A percentile compares a stretch with the other conserved stretches of the same genome.
These are phyloP conservation scores for Seriola aureovittata DNA, from an alignment of 2,113 vertebrate species.

Conservation along the genomic window DNA sequence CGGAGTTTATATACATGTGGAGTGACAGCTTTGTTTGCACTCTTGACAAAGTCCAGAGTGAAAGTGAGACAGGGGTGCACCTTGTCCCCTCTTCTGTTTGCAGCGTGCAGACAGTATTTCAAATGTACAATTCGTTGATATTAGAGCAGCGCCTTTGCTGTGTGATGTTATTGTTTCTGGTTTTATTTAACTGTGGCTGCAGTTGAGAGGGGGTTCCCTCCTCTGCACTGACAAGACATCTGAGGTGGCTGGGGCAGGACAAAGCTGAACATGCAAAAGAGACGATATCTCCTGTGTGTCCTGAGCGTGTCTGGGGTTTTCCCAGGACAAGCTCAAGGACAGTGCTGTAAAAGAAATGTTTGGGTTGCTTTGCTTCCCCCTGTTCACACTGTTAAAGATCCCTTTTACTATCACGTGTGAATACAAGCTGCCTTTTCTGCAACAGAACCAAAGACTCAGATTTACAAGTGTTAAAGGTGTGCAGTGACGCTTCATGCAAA, in stretches of 20 bases:
- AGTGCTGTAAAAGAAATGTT: neutral
- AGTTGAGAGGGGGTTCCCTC: no score
- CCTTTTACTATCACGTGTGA: neutral
- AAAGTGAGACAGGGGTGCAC: constrained; percentile 20
- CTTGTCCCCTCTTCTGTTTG: constrained; percentile 39
- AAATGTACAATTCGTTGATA: constrained; percentile 8
- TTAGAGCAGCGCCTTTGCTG: neutral
- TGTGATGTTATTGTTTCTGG: neutral
- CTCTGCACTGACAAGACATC: no score
- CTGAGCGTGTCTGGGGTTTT: neutral
- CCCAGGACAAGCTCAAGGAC: neutral
- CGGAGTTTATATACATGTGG: constrained; percentile 25
- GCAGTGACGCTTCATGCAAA: neutral
- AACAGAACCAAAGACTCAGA: neutral
- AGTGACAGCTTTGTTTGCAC: constrained; percentile 46
- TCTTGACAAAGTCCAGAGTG: constrained; percentile 64
- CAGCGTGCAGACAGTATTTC: constrained; percentile 26
- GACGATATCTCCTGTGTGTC: neutral
- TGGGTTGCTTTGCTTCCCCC: no score
- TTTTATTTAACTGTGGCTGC: neutral
- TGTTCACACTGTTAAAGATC: neutral
- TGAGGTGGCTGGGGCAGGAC: neutral
- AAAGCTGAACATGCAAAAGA: neutral
- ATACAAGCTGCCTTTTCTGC: neutral
- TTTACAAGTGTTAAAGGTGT: neutral